A percentile compares a stretch with the other conserved stretches of the same genome.
Conservation (phyloP, 2,888 invertebrate species). For the Temnothorax ravouxi region DNA sequence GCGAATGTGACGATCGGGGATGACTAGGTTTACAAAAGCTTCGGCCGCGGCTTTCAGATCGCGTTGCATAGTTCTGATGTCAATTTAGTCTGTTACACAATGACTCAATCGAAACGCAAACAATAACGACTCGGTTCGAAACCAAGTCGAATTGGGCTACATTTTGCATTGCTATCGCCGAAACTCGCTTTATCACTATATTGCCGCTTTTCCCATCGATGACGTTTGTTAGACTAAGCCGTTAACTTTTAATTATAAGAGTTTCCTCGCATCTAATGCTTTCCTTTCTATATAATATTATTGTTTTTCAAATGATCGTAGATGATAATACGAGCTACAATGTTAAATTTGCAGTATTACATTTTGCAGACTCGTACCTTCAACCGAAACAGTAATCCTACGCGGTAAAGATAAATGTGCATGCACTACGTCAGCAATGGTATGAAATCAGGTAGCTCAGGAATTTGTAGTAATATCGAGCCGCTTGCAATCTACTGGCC, state of each 20-base stretch:
- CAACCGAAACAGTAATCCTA: background rate
- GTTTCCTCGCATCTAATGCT: background rate
- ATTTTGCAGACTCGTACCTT: background rate
- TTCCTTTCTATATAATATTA: background rate
- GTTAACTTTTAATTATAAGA: conserved; percentile 28
- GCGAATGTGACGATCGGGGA: conserved; percentile 56
- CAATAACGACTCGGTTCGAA: conserved; percentile 75
- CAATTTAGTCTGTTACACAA: conserved; percentile 84
- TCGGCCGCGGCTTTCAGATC: conserved; percentile 52
- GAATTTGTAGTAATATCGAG: conserved; percentile 47
- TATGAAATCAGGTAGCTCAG: conserved; percentile 47
- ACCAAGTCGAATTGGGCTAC: conserved; percentile 77
- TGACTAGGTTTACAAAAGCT: conserved; percentile 76
- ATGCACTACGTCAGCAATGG: conserved; percentile 27
- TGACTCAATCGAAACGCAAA: conserved; percentile 85
- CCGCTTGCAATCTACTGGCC: conserved; percentile 31
- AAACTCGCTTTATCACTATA: conserved; percentile 1
- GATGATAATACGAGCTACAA: background rate
- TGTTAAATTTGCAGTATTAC: background rate
- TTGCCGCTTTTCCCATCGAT: background rate
- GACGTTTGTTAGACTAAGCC: background rate
- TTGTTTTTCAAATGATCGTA: background rate
- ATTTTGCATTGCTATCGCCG: conserved; percentile 78
- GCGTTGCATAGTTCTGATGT: conserved; percentile 79
- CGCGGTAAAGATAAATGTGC: conserved; percentile 42